Evolutionary conservation across 2,888 invertebrate genomes (phyloP).

Genomic region (Cephalotes varians): DNA sequence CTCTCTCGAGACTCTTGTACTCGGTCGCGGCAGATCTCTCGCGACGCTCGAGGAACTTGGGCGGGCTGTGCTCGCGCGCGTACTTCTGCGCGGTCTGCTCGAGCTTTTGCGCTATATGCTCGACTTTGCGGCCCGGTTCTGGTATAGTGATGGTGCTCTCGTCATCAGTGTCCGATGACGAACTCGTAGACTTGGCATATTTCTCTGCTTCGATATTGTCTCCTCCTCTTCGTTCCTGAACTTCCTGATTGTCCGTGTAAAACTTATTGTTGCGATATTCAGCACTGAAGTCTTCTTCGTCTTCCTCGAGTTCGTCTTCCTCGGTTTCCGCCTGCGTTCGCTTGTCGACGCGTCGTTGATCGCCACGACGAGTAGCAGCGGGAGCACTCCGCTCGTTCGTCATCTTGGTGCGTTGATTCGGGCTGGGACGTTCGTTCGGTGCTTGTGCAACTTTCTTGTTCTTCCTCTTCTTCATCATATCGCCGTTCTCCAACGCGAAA

Average conservation of each 20-base stretch:
- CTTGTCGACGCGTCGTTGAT: slow-evolving; percentile 40
- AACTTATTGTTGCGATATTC: slow-evolving; percentile 78
- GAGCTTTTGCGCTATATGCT: slow-evolving; percentile 84
- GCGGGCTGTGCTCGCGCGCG: slow-evolving; percentile 83
- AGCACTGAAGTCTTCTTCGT: slow-evolving; percentile 76
- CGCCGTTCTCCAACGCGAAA: slow-evolving; percentile 68
- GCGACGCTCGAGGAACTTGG: slow-evolving; percentile 82
- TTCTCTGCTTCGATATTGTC: slow-evolving; percentile 18
- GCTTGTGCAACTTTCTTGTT: slow-evolving; percentile 68
- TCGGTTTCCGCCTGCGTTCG: slow-evolving; percentile 77
- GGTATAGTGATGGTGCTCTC: slow-evolving; percentile 84
- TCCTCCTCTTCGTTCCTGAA: slow-evolving; percentile 58
- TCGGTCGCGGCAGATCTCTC: slow-evolving; percentile 53
- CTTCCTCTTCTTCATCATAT: slow-evolving; percentile 73
- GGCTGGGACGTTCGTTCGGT: slow-evolving; percentile 52
- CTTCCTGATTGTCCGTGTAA: slow-evolving; percentile 74
- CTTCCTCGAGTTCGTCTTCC: slow-evolving; percentile 80
- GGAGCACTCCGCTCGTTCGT: slow-evolving; percentile 58
- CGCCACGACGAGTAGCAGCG: slow-evolving; percentile 53
- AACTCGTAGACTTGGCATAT: slow-evolving; percentile 67
- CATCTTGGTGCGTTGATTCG: slow-evolving; percentile 71
- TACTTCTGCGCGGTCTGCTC: slow-evolving; percentile 85
- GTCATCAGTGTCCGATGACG: slow-evolving; percentile 82
- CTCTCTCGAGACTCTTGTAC: slow-evolving; percentile 71
- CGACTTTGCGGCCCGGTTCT: slow-evolving; percentile 83